Base-by-base conservation (phyloP, 1,140 invertebrate species). In the Drosophila carrolli region DNA sequence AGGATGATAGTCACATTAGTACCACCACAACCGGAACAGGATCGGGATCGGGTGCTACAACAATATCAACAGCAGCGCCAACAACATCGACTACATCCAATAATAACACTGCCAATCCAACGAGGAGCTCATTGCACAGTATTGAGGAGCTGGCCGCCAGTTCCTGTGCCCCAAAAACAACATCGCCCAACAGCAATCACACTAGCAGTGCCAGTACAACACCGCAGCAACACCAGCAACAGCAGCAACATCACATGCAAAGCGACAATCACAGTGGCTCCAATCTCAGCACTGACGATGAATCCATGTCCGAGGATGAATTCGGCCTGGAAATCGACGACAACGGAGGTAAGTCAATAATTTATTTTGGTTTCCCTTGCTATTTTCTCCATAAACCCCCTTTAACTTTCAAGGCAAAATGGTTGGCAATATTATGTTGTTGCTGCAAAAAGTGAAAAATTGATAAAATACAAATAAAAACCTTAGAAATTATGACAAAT, bases 291-390 rank as follows among this genome's bases (percentile, higher is more conserved):
- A 75, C 75, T 8, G 89, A 91, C 27, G 88, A 90, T 55, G 88
- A 90, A 38, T 91, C 89, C 14, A 74, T 85, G 51, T 91, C 89
- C 11, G 89, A 91, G 61, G 89, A 91, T 68, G 83, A 88, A 53
- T 89, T 88, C 10, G 83, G 83, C 0, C 50, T 85, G 11, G 84
- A 90, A 66, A 89, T 89, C 23, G 84, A 89, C 53, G 84, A 89
- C 65, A 81, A 84, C 14, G 85, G 74, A 43, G 84, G 84, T 89
- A 75, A 89, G 84, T 88, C 13, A 1, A 14, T 27, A 10, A 0
- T 2, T 32, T 2, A 11, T 27, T 4, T 27, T n/a, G 6, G 29
- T n/a, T 19, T 37, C 1, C 1, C 6, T 23, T 7, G 6, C 9
- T 10, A 23, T 9, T 16, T 9, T 8, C 14, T 2, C 32, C 13